These are phyloP conservation scores for Pogonus chalceus DNA, from an alignment of 1,140 invertebrate species.

Conservation along the genomic window DNA sequence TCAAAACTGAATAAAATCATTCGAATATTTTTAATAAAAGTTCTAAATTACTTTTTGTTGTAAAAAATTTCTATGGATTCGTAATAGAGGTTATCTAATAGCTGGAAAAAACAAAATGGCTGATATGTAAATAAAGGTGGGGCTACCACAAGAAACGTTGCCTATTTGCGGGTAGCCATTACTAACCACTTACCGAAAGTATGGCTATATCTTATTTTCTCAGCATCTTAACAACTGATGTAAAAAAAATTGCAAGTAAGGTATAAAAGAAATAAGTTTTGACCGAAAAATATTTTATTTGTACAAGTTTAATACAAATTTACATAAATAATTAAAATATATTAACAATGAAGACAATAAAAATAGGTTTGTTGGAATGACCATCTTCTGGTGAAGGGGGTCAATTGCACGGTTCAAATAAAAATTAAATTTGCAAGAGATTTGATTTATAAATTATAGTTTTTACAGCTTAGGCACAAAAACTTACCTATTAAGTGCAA, in stretches of 20 bases:
- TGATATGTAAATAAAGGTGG: too few relatives aligned
- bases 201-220: too few relatives aligned
- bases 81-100: not conserved
- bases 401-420: not conserved
- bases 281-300: not conserved
- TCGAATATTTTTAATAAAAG: too few relatives aligned
- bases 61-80: too few relatives aligned
- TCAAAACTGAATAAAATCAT: too few relatives aligned
- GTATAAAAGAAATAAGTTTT: not conserved
- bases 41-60: too few relatives aligned
- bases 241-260: not conserved
- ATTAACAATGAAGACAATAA: not conserved
- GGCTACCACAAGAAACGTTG: too few relatives aligned
- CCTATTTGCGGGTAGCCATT: too few relatives aligned
- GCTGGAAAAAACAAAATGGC: too few relatives aligned
- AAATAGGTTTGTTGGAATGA: not conserved
- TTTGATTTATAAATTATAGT: too few relatives aligned
- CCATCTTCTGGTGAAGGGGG: not conserved
- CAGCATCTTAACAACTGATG: not conserved
- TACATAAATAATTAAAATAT: slow-evolving; percentile 4
- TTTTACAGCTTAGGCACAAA: not conserved
- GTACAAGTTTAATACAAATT: not conserved
- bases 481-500: not conserved
- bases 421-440: not conserved
- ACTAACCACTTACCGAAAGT: too few relatives aligned